Base-by-base conservation (phyloP, 2,797 vertebrate species). In the Apodemus agrarius region DNA sequence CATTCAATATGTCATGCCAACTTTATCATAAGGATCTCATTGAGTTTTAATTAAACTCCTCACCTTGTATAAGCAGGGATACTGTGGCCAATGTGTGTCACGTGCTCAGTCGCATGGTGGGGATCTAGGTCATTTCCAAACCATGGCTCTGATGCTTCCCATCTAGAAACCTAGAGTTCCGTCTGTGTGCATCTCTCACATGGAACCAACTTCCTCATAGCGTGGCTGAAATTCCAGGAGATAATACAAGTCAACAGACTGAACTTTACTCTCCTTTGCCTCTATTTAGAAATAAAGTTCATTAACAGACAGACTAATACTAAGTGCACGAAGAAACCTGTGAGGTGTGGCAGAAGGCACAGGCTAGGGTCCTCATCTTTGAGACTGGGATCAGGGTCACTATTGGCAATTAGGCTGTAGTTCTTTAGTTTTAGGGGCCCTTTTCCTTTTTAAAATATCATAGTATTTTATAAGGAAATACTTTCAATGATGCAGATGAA, bases 401-500 rank as follows among this genome's bases (percentile, higher is more conserved):
- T 49, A 40, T 34, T 92, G 57, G 24, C 19, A 94, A 57, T 43
- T 72, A 37, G 2, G 49, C 43, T 78, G 5, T 76, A 31, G 40
- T 65, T 22, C 69, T 82, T 76, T 52, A 11, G 24, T 49, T 52
- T 87, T 17, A 37, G 40, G 40, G 10, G 1, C 43, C 81, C 26
- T 74, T 90, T 63, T 37, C 43, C 19, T 24, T 81, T 81, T 80
- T n/a, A 9, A n/a, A 78, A 95, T 57, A 87, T 31, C 6, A 59
- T 34, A 75, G 21, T 12, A 74, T 43, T 93, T 93, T 75, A 86
- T 86, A 69, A 82, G 78, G 49, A 24, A 75, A 43, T 88, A 81
- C 75, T 96, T 87, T 90, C 52, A 91, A 80, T 63, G 54, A 22
- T 37, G n/a, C 21, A 80, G 24, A 59, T 34, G 75, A 65, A 94